A percentile compares a stretch with the other conserved stretches of the same genome.
phyloP scores from a whole-genome alignment of 2,797 vertebrate species.

The Scolopax rusticola region DNA sequence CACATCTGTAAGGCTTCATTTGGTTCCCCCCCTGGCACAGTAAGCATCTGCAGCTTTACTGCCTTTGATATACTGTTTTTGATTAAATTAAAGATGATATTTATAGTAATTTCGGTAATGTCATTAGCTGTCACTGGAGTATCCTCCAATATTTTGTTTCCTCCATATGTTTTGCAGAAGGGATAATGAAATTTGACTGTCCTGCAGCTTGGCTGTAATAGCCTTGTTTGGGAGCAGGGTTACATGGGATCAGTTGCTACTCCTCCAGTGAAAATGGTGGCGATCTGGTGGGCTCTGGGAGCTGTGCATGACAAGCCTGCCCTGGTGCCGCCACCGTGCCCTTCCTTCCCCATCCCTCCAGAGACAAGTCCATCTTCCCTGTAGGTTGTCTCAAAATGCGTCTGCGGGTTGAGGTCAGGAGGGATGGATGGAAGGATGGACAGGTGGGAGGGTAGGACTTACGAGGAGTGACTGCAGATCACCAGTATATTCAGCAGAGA shows the following conservation, averaged over 20 bases:
- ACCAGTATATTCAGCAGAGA: background rate
- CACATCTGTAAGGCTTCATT: slow-evolving; percentile 72
- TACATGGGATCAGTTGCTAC: background rate
- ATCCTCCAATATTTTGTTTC: slow-evolving; percentile 69
- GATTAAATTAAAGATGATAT: slow-evolving; percentile 69
- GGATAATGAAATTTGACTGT: slow-evolving; percentile 63
- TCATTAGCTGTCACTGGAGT: slow-evolving; percentile 67
- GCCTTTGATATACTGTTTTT: slow-evolving; percentile 70
- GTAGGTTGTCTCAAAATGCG: background rate
- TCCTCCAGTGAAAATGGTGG: background rate
- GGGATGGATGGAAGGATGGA: background rate
- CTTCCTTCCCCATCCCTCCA: background rate
- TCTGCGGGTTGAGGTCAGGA: background rate
- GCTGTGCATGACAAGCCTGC: background rate
- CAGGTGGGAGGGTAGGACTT: background rate
- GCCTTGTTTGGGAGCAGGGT: slow-evolving; percentile 23
- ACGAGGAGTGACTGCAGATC: background rate
- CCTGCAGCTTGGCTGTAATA: slow-evolving; percentile 35
- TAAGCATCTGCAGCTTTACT: slow-evolving; percentile 61
- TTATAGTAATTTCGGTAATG: slow-evolving; percentile 67
- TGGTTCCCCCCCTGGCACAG: slow-evolving; percentile 60
- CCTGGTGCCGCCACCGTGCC: fast-evolving
- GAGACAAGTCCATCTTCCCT: background rate
- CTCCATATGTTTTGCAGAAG: slow-evolving; percentile 57
- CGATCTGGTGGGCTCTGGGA: background rate